Evolutionary conservation across 1,140 invertebrate species (phyloP).

Genomic region (Trachelipus rathkii): DNA sequence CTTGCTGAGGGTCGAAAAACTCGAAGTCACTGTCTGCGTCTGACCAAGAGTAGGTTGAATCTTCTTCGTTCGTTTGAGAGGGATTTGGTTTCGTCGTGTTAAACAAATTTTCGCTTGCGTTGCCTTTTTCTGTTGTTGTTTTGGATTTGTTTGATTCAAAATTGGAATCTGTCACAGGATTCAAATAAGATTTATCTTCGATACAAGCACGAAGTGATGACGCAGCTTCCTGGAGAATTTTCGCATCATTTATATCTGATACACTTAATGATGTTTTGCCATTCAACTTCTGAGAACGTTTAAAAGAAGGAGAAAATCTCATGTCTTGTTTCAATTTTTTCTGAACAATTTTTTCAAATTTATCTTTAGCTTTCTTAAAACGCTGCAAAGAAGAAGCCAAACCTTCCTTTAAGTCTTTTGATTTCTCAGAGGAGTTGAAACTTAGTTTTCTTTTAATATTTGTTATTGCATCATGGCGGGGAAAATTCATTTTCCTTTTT

Average conservation of each 20-base stretch:
- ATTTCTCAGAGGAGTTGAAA: slow-evolving; percentile 36
- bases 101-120: not conserved
- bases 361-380: slow-evolving; percentile 38
- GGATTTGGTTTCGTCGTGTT: not conserved
- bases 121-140: not conserved
- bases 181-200: not conserved
- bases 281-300: not conserved
- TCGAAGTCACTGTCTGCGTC: slow-evolving; percentile 45
- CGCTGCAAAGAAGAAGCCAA: slow-evolving; percentile 37
- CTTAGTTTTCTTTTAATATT: slow-evolving; percentile 43
- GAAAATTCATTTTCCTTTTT: not conserved
- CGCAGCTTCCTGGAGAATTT: not conserved
- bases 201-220: not conserved
- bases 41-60: slow-evolving; percentile 43
- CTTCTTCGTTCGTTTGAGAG: not conserved
- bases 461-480: not conserved
- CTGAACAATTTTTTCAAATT: slow-evolving; percentile 35
- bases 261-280: not conserved
- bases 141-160: not conserved
- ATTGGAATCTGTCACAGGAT: not conserved
- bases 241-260: not conserved
- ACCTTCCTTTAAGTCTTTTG: slow-evolving; percentile 40
- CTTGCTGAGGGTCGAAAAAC: slow-evolving; percentile 30
- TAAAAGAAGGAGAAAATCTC: slow-evolving; percentile 21
- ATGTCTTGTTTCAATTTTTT: slow-evolving; percentile 33